Conservation (phyloP, 2,888 invertebrate species). For the Eurytoma adleriae region DNA sequence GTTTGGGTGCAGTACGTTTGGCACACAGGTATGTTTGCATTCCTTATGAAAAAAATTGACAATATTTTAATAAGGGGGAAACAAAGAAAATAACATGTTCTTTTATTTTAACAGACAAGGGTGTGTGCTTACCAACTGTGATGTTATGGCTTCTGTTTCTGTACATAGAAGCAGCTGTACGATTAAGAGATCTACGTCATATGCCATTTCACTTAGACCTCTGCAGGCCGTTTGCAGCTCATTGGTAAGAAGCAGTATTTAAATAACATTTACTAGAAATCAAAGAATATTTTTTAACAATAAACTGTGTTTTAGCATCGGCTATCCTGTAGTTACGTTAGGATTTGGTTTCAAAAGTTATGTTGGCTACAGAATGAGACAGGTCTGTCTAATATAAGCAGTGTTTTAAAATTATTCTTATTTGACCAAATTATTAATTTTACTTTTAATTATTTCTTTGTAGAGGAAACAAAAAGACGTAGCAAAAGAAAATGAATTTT, state of each 20-base stretch:
- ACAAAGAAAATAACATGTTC: not conserved
- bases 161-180: slow-evolving; percentile 94
- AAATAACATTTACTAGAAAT: not conserved
- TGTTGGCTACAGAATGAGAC: slow-evolving; percentile 91
- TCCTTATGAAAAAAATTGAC: slow-evolving; percentile 8
- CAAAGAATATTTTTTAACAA: slow-evolving; percentile 15
- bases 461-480: slow-evolving; percentile 94
- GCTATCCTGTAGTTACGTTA: slow-evolving; percentile 96
- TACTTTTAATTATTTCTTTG: slow-evolving; percentile 23
- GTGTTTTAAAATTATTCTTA: slow-evolving; percentile 8
- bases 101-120: slow-evolving; percentile 82
- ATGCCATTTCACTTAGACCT: slow-evolving; percentile 92
- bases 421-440: not conserved
- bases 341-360: slow-evolving; percentile 97
- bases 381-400: slow-evolving; percentile 76
- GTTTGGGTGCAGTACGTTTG: slow-evolving; percentile 99
- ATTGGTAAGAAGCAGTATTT: slow-evolving; percentile 82
- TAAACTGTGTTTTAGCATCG: slow-evolving; percentile 79
- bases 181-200: slow-evolving; percentile 89
- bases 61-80: not conserved
- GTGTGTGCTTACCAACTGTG: slow-evolving; percentile 95
- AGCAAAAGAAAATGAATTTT: slow-evolving; percentile 96
- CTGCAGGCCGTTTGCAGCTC: slow-evolving; percentile 97
- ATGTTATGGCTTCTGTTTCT: slow-evolving; percentile 95
- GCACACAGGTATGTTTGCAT: slow-evolving; percentile 88